Evolutionary conservation across 2,797 vertebrate genomes (phyloP).

Genomic region (Phoeniculus purpureus): DNA sequence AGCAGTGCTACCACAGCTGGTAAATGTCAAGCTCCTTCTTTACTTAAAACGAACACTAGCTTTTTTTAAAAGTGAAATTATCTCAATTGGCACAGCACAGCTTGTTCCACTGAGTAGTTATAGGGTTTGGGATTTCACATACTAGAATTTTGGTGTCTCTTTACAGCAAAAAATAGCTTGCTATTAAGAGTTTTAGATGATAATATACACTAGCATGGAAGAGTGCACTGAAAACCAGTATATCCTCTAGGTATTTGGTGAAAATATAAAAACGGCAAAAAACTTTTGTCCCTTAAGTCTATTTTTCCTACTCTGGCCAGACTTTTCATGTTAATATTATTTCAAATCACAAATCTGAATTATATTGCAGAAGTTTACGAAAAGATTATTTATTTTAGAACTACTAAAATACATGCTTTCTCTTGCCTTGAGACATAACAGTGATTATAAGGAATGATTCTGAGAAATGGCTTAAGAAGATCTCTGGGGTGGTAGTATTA

Average conservation of each 20-base stretch:
- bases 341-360: background rate
- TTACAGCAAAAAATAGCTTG: background rate
- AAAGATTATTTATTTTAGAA: background rate
- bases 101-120: background rate
- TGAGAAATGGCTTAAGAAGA: background rate
- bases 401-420: background rate
- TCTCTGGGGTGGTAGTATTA: background rate
- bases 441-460: background rate
- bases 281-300: background rate
- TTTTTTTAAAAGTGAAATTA: background rate
- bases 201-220: background rate
- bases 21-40: background rate
- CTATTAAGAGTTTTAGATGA: background rate
- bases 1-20: background rate
- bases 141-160: background rate
- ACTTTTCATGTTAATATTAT: background rate
- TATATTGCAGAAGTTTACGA: background rate
- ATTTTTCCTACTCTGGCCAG: background rate
- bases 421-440: background rate
- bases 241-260: background rate
- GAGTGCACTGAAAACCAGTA: background rate
- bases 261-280: background rate
- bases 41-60: background rate
- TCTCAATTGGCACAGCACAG: background rate
- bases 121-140: background rate